Percentiles rank a stretch among this genome's conserved stretches.
Evolutionary conservation across 2,888 invertebrate genomes (phyloP).

Genomic region (Reticulitermes lucifugus): DNA sequence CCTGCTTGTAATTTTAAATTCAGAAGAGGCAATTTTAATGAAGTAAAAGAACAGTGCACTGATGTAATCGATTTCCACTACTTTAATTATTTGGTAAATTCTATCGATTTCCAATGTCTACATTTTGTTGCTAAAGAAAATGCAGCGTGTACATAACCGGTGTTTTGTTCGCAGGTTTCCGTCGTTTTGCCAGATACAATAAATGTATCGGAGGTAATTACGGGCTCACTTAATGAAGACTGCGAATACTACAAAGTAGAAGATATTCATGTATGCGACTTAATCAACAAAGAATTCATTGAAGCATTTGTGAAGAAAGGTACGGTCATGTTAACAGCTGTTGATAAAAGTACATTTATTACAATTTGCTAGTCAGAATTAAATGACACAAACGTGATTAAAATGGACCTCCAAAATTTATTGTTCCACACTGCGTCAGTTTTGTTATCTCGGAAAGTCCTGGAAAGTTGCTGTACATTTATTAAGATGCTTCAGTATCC

Average conservation of each 20-base stretch:
- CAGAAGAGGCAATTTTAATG: conserved; percentile 51
- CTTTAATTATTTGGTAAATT: conserved; percentile 68
- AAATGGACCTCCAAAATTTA: no score
- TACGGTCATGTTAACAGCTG: conserved; percentile 55
- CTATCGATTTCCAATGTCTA: background rate
- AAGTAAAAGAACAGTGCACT: conserved; percentile 54
- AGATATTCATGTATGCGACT: conserved; percentile 63
- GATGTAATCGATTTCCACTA: conserved; percentile 62
- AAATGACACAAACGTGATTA: no score
- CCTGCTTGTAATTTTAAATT: conserved; percentile 60
- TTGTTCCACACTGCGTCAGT: no score
- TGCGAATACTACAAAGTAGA: conserved; percentile 69
- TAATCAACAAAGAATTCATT: conserved; percentile 67
- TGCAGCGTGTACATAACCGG: background rate
- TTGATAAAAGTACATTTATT: background rate
- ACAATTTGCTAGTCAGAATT: background rate
- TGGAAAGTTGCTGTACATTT: no score
- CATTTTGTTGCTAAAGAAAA: background rate
- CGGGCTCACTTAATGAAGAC: conserved; percentile 63
- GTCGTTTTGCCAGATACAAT: conserved; percentile 66
- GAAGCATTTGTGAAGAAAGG: conserved; percentile 70
- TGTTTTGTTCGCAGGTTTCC: conserved; percentile 64
- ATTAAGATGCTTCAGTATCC: no score
- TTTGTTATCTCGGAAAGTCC: no score
- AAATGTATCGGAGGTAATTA: conserved; percentile 61